Evolutionary conservation across 2,797 vertebrate genomes (phyloP).

Genomic region (Rhabdomys pumilio): DNA sequence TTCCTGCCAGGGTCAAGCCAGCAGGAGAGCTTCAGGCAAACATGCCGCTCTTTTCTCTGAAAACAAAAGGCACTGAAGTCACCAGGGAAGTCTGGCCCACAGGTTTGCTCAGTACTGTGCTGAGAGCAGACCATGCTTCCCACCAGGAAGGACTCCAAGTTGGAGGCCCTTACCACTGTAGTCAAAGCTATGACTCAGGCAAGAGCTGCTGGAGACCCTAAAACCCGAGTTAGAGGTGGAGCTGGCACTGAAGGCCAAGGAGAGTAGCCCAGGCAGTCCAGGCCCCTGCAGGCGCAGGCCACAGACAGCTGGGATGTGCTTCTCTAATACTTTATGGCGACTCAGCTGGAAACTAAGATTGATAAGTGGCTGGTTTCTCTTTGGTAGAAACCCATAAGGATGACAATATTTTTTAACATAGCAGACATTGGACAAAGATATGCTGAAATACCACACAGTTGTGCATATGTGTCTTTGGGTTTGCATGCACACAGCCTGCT

Average conservation of each 20-base stretch:
- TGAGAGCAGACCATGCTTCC: rapidly evolving
- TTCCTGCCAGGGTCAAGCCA: constrained; percentile 31
- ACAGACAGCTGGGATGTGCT: neutral
- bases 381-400: constrained; percentile 7
- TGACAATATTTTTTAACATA: neutral
- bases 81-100: constrained; percentile 34
- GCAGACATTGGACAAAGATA: neutral
- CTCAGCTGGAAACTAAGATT: constrained; percentile 52
- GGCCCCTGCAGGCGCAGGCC: neutral
- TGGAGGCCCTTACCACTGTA: neutral
- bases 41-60: constrained; percentile 52
- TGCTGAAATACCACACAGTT: neutral
- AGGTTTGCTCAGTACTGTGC: neutral
- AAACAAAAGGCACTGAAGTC: constrained; percentile 89
- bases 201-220: constrained; percentile 36
- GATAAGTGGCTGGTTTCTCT: constrained; percentile 52
- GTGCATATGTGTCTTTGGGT: constrained; percentile 24
- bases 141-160: neutral
- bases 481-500: neutral
- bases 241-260: neutral
- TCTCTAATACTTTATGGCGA: neutral
- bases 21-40: neutral
- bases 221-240: neutral
- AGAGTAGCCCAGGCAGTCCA: neutral
- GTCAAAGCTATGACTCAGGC: constrained; percentile 1